These are phyloP conservation scores for Chelidonichthys spinosus DNA, from an alignment of 2,797 vertebrate species.

Conservation along the genomic window DNA sequence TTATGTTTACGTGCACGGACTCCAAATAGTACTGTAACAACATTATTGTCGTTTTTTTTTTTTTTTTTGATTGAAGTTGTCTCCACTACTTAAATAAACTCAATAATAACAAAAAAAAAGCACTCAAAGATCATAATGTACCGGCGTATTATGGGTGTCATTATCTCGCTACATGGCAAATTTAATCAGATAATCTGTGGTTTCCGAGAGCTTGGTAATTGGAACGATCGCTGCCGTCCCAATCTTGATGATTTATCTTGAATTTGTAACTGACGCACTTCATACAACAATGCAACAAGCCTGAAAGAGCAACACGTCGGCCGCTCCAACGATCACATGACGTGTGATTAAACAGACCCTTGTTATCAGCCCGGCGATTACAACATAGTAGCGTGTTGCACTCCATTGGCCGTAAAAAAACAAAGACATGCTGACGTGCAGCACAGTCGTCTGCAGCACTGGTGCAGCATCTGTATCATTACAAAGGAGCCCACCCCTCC, in stretches of 20 bases:
- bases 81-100: background rate
- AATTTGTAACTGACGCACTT: slow-evolving; percentile 26
- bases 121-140: background rate
- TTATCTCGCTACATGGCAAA: background rate
- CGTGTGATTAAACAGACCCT: background rate
- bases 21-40: background rate
- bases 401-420: background rate
- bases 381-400: background rate
- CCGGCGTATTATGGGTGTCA: background rate
- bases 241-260: slow-evolving; percentile 35
- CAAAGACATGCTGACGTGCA: background rate
- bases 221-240: slow-evolving; percentile 7
- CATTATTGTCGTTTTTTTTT: background rate
- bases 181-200: slow-evolving; percentile 31
- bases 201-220: slow-evolving; percentile 25
- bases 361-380: background rate
- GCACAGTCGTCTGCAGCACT: background rate
- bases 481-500: background rate
- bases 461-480: slow-evolving; percentile 14
- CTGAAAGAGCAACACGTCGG: background rate
- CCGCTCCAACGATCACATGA: slow-evolving; percentile 13
- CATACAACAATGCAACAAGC: slow-evolving; percentile 3
- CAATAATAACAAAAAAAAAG: slow-evolving; percentile 12
- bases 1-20: background rate
- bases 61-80: background rate